A percentile compares a stretch with the other conserved stretches of the same genome.
phyloP scores from a whole-genome alignment of 2,113 vertebrate species.

The Gorilla gorilla region DNA sequence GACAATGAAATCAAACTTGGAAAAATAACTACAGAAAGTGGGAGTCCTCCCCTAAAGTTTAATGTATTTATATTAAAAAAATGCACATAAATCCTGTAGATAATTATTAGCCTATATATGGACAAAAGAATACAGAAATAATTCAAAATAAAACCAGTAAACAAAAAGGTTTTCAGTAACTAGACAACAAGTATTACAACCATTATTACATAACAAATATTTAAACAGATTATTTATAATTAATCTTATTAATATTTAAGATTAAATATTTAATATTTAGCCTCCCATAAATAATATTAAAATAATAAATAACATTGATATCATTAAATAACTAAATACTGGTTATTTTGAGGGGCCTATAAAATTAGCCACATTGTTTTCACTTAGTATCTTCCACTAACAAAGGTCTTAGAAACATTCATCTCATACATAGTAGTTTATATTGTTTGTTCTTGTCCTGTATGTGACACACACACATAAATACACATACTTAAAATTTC shows the following conservation, averaged over 20 bases:
- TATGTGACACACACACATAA: neutral
- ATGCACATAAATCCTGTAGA: neutral
- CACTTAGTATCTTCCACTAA: neutral
- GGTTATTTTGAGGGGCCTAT: neutral
- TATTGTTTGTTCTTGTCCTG: neutral
- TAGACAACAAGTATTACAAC: neutral
- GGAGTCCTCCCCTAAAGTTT: neutral
- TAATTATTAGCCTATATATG: neutral
- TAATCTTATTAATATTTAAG: too few species aligned
- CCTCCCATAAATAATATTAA: neutral
- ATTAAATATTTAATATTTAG: neutral
- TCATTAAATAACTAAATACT: neutral
- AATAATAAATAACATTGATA: neutral
- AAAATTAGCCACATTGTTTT: neutral
- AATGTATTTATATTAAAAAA: neutral
- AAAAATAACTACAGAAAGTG: conserved; percentile 14
- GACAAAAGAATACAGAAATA: neutral
- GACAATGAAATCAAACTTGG: neutral
- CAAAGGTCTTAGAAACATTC: neutral
- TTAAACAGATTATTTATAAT: neutral
- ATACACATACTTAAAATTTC: neutral
- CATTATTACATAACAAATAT: neutral
- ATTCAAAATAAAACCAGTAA: neutral
- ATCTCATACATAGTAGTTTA: neutral
- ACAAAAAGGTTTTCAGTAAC: neutral